These are phyloP conservation scores for Rhinogobio ventralis DNA, from an alignment of 2,797 vertebrate species.

Conservation along the genomic window DNA sequence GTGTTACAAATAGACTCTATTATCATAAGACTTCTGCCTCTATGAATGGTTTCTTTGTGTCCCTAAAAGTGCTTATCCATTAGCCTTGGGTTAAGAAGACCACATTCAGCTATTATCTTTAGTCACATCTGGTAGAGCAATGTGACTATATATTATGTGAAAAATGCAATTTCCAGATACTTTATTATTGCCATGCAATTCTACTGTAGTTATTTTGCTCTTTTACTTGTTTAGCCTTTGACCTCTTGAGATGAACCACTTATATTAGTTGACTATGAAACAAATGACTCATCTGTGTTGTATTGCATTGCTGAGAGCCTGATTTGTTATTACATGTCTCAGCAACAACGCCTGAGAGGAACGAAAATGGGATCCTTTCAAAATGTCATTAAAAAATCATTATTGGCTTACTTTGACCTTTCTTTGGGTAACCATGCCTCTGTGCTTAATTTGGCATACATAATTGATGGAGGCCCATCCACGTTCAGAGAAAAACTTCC, in stretches of 20 bases:
- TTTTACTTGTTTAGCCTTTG: conserved; percentile 37
- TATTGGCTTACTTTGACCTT: conserved; percentile 77
- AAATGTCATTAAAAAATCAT: conserved; percentile 78
- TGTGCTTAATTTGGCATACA: conserved; percentile 72
- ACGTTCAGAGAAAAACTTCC: conserved; percentile 53
- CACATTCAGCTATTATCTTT: conserved; percentile 16
- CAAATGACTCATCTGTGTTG: conserved; percentile 34
- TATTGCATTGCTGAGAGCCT: conserved; percentile 42
- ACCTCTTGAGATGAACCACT: conserved; percentile 30
- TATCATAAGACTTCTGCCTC: conserved; percentile 39
- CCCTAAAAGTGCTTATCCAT: conserved; percentile 35
- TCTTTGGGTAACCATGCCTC: conserved; percentile 69
- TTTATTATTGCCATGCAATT: background rate
- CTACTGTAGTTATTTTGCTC: background rate
- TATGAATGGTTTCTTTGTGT: conserved; percentile 40
- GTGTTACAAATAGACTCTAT: conserved; percentile 41
- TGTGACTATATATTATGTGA: background rate
- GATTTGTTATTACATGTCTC: conserved; percentile 62
- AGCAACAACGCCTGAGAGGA: conserved; percentile 64
- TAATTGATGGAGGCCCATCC: conserved; percentile 67
- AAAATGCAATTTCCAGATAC: background rate
- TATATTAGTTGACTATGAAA: conserved; percentile 35
- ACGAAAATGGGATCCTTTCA: conserved; percentile 72
- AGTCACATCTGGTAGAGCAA: conserved; percentile 15
- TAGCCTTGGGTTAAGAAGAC: conserved; percentile 36